Evolutionary conservation across 2,888 invertebrate genomes (phyloP).

Genomic region (Orthosia gothica): DNA sequence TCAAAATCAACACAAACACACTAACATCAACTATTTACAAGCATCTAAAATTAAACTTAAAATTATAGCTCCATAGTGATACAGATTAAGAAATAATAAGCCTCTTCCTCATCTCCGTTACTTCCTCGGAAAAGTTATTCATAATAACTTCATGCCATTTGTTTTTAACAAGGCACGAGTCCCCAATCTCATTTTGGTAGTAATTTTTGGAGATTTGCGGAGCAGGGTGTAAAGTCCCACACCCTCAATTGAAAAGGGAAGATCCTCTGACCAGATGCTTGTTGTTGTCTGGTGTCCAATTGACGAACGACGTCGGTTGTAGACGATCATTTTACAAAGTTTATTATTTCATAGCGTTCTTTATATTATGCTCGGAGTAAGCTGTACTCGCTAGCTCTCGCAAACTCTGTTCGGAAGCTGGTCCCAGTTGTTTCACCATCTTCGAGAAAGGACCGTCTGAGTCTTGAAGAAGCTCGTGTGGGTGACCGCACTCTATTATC

Average conservation of each 20-base stretch:
- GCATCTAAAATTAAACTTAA: background rate
- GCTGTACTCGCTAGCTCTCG: constrained; percentile 84
- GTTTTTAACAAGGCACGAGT: background rate
- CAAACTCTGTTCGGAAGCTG: constrained; percentile 85
- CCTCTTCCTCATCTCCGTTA: background rate
- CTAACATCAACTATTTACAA: constrained; percentile 2
- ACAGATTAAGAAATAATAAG: too few species aligned
- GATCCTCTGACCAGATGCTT: too few species aligned
- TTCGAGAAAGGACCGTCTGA: constrained; percentile 91
- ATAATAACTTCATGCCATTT: background rate
- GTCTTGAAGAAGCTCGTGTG: constrained; percentile 92
- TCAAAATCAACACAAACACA: background rate
- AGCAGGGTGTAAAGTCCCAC: too few species aligned
- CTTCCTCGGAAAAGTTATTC: background rate
- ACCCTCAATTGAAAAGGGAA: too few species aligned
- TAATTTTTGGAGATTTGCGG: too few species aligned
- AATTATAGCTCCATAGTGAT: too few species aligned
- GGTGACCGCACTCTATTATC: constrained; percentile 94
- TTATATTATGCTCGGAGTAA: constrained; percentile 80
- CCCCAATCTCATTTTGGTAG: background rate
- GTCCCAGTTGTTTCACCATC: constrained; percentile 93
- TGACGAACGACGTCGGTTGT: background rate
- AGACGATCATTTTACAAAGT: background rate
- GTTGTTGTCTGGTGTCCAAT: too few species aligned
- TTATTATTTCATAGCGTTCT: constrained; percentile 25